A percentile compares a stretch with the other conserved stretches of the same genome.
phyloP scores from a whole-genome alignment of 2,888 invertebrate species.

The Furcula furcula region DNA sequence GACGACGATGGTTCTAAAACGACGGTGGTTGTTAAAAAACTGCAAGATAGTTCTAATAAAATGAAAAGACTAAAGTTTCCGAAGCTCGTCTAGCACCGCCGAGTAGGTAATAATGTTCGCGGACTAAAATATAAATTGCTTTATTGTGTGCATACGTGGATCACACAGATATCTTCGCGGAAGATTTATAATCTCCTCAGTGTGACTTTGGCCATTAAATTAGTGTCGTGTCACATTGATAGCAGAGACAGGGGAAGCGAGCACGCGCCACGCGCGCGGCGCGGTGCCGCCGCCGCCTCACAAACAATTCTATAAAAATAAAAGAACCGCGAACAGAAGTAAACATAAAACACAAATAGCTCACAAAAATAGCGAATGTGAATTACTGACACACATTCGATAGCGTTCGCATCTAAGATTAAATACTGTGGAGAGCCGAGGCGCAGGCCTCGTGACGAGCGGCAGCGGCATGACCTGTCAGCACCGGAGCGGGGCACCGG shows the following conservation, averaged over 20 bases:
- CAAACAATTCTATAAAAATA: conserved; percentile 34
- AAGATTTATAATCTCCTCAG: conserved; percentile 44
- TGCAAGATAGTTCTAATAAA: too few relatives aligned
- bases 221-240: conserved; percentile 37
- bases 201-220: conserved; percentile 42
- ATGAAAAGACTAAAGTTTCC: too few relatives aligned
- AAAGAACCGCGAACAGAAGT: conserved; percentile 43
- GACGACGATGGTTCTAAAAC: too few relatives aligned
- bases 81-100: not conserved
- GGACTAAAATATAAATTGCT: too few relatives aligned
- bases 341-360: conserved; percentile 54
- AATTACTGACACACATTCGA: conserved; percentile 62
- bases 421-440: conserved; percentile 32
- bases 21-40: too few relatives aligned
- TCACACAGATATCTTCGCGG: conserved; percentile 33
- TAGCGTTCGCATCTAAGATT: conserved; percentile 35
- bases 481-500: conserved; percentile 1
- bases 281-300: conserved; percentile 1
- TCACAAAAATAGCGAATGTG: conserved; percentile 54
- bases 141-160: conserved; percentile 18
- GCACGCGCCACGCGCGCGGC: conserved; percentile 2
- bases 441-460: conserved; percentile 12
- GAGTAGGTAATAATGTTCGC: too few relatives aligned
- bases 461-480: conserved; percentile 4
- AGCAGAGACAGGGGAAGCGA: conserved; percentile 3